Percentiles rank a stretch among this genome's conserved stretches.
Evolutionary conservation across 2,797 vertebrate species (phyloP).

Genomic region (Lithobates pipiens): DNA sequence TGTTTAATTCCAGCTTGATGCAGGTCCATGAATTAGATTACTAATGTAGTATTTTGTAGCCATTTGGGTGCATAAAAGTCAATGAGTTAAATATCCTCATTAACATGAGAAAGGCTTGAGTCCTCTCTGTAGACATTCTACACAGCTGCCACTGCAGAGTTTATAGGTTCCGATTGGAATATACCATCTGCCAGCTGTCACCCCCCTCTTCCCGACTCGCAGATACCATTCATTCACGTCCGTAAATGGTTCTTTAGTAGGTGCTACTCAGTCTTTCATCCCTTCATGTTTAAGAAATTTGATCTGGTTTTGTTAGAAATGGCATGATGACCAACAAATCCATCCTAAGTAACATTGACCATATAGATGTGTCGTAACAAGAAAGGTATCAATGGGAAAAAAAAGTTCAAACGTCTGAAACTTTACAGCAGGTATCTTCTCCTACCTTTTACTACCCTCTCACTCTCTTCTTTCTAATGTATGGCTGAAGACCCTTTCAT

Average conservation of each 20-base stretch:
- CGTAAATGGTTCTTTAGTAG: neutral
- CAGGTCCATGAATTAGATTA: conserved; percentile 42
- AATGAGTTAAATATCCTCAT: conserved; percentile 61
- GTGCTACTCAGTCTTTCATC: conserved; percentile 1
- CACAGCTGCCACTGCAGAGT: conserved; percentile 57
- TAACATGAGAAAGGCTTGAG: conserved; percentile 62
- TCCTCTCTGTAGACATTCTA: conserved; percentile 52
- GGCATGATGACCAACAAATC: neutral
- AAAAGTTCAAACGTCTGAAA: neutral
- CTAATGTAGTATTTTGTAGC: conserved; percentile 18
- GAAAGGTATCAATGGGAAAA: no score
- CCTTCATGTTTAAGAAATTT: neutral
- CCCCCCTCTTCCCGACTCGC: neutral
- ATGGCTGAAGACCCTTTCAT: no score
- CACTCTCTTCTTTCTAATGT: no score
- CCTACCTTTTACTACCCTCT: no score
- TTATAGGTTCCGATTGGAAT: conserved; percentile 59
- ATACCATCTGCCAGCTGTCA: conserved; percentile 61
- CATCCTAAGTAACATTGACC: neutral
- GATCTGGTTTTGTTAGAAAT: neutral
- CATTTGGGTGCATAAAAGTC: conserved; percentile 44
- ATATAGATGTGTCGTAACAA: neutral
- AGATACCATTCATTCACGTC: neutral
- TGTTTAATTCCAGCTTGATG: conserved; percentile 7
- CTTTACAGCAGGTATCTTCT: no score